Evolutionary conservation across 2,888 invertebrate genomes (phyloP), one percentile per base, ranked within the genome.

Genomic region (Nebria brevicollis): DNA sequence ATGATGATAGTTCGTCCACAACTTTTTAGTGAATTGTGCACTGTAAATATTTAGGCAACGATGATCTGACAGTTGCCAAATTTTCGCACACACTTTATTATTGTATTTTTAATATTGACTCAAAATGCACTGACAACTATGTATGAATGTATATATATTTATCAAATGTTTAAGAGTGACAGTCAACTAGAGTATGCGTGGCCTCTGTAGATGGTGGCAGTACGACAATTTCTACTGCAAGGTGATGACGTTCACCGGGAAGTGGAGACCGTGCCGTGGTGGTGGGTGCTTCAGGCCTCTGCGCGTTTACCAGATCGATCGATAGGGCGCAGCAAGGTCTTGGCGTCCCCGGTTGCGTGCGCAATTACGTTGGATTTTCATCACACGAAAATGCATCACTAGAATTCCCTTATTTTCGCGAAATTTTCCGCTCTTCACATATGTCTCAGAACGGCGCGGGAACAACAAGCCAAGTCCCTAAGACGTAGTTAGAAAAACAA

Each of bases 221-320:
- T 26, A 70, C 70, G 70, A 34, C 70, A 70, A 26, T 34, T 34
- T 70, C 34, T 70, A 70, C 70, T 34, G 70, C 70, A 70, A 34
- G 70, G 70, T 70, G 54, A 54, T 54, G 70, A 70, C 70, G 70
- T 70, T 25, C 70, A 26, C 70, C 70, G n/a, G 70, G 70, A 70
- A 70, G 70, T 34, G 70, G 70, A 70, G 70, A 25, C 25, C 25
- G 70, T 34, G 70, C 7, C n/a, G 70, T 26, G 70, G 34, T 26
- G 26, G 70, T 34, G 70, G 70, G 26, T 34, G 70, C 70, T 70
- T 25, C 34, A 70, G 70, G 11, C 70, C 26, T 34, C 70, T 70
- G 70, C 70, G 70, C 70, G 70, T 34, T 70, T 54, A 54, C 54
- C 13, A 54, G 54, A 70, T 25, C 26, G 70, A 70, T 70, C 70